These are phyloP conservation scores for Actinia tenebrosa DNA, from an alignment of 64 coral and sea anemone genomes.

Conservation along the genomic window DNA sequence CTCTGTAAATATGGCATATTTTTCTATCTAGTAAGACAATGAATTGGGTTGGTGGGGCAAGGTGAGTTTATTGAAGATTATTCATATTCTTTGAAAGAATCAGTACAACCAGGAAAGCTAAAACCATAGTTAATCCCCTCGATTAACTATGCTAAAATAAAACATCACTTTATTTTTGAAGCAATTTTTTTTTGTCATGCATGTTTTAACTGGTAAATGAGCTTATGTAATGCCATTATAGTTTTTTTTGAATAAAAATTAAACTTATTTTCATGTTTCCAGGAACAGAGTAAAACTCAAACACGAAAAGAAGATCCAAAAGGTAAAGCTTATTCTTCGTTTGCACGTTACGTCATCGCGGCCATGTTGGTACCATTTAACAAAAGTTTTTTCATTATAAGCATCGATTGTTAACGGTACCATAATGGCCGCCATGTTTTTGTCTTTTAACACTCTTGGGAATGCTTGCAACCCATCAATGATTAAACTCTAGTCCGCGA, in stretches of 20 bases:
- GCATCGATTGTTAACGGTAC: not conserved
- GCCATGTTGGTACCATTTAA: no score
- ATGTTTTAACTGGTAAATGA: no score
- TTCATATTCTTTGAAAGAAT: not conserved
- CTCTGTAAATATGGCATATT: not conserved
- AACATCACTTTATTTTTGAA: no score
- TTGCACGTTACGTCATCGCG: no score
- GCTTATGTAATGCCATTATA: not conserved
- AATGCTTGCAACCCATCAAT: no score
- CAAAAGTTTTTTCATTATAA: not conserved
- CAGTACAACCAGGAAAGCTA: no score
- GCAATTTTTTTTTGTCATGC: no score
- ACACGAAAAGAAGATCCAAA: constrained; percentile 31
- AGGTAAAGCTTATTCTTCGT: not conserved
- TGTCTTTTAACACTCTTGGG: no score
- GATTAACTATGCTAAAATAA: no score
- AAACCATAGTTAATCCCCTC: no score
- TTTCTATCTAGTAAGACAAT: not conserved
- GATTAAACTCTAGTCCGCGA: no score
- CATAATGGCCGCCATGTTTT: no score
- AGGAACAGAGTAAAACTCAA: constrained; percentile 19
- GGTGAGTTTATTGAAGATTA: not conserved
- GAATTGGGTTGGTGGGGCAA: constrained; percentile 33
- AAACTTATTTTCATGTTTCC: not conserved
- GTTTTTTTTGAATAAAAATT: not conserved